These are phyloP conservation scores for Corythornis leucogaster DNA, from an alignment of 2,797 vertebrate genomes.

Conservation along the genomic window DNA sequence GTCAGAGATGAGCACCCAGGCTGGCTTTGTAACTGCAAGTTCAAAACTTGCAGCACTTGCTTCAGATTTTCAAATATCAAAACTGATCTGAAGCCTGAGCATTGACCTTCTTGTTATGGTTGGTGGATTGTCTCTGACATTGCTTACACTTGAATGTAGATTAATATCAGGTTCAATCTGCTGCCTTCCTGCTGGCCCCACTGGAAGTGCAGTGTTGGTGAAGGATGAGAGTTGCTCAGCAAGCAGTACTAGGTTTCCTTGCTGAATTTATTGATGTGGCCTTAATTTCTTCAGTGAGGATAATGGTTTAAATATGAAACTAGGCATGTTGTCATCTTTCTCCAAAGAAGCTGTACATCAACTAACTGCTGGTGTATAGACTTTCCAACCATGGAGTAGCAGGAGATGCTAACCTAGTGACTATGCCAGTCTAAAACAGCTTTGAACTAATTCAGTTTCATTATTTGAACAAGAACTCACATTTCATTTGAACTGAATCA, in stretches of 20 bases:
- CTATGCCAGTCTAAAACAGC: background rate
- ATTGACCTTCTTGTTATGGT: background rate
- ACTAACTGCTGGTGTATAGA: background rate
- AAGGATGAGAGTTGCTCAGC: background rate
- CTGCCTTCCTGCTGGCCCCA: background rate
- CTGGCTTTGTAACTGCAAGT: background rate
- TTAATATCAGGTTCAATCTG: background rate
- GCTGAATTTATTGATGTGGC: background rate
- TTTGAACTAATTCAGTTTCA: background rate
- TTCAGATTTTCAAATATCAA: background rate
- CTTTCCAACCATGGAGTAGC: background rate
- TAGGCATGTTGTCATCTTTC: accelerated
- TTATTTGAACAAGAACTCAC: background rate
- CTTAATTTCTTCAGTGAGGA: background rate
- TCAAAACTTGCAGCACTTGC: background rate
- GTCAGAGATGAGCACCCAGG: background rate
- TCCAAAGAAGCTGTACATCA: background rate
- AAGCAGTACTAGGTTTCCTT: background rate
- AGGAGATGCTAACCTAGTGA: background rate
- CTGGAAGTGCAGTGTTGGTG: accelerated
- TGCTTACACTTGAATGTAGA: background rate
- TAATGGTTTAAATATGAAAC: background rate
- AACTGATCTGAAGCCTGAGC: background rate
- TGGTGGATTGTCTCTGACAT: background rate
- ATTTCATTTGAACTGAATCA: background rate